Evolutionary conservation across 2,113 vertebrate genomes (phyloP), one percentile per base, ranked within the genome.

Genomic region (Meleagris gallopavo): DNA sequence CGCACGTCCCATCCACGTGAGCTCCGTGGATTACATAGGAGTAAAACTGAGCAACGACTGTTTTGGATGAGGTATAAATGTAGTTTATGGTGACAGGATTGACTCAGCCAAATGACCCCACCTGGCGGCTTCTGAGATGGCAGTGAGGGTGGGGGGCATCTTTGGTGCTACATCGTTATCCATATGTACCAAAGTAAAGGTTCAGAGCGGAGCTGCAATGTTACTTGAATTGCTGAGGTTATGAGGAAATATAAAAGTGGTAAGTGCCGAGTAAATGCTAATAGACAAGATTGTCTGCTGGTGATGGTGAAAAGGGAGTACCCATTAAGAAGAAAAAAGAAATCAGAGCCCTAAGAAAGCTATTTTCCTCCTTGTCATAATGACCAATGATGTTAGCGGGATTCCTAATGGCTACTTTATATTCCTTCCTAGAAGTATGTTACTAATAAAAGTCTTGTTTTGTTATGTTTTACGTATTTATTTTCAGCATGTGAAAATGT

Each of bases 331-430:
- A 57, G 86, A 46, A 41, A 62, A 34, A 18, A 69, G 69, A 50
- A 62, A 76, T 30, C 14, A 41, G 71, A 83, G 32, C 86, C 78
- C 70, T 50, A 41, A 72, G 64, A 92, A 89, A 89, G 86, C 81
- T 62, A 15, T 38, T 89, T 75, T 27, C 70, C 30, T 45, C 82
- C 27, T 81, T 71, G 60, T 57, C 60, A 43, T 66, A 83, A 79
- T 18, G 74, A 30, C 62, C 86, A 43, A 2, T 3, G 48, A 62
- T 43, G 76, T 50, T 81, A 66, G 38, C 76, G n/a, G 86, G 54
- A 62, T 83, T 79, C 78, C 75, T 89, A 41, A 89, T 48, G 93
- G 84, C 20, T 43, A 74, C 46, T 94, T 96, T 83, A 72, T 83
- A 48, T 58, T 50, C 81, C 74, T 8, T 71, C 64, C 60, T 80